Evolutionary conservation across 2,888 invertebrate genomes (phyloP).

Genomic region (Mesorhabditis spiculigera): DNA sequence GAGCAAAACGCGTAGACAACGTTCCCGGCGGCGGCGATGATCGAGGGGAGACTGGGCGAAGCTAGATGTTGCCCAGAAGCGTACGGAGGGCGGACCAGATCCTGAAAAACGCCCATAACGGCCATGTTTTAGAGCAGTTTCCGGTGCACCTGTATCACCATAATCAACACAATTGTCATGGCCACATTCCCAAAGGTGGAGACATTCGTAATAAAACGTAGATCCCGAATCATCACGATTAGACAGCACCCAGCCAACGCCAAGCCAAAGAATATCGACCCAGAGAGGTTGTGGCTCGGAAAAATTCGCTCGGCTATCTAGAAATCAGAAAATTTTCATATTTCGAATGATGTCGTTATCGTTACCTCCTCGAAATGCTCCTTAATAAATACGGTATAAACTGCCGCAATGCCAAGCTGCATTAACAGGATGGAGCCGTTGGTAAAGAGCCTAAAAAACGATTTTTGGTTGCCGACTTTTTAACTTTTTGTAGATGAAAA

Average conservation of each 20-base stretch:
- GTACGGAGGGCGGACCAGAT: slow-evolving; percentile 2
- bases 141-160: neutral
- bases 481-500: no score
- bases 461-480: no score
- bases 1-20: slow-evolving; percentile 1
- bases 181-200: neutral
- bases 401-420: neutral
- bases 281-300: neutral
- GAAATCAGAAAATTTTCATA: no score
- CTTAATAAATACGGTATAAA: neutral
- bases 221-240: neutral
- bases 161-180: slow-evolving; percentile 1
- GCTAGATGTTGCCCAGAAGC: neutral
- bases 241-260: neutral
- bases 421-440: neutral
- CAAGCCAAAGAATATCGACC: neutral
- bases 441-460: neutral
- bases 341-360: no score
- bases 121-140: no score
- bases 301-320: neutral
- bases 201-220: neutral
- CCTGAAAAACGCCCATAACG: neutral
- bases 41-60: neutral
- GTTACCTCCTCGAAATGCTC: slow-evolving; percentile 5
- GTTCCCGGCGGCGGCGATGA: slow-evolving; percentile 2